These are phyloP conservation scores for Craterocephalus amniculus DNA, from an alignment of 2,797 vertebrate genomes.

Conservation along the genomic window DNA sequence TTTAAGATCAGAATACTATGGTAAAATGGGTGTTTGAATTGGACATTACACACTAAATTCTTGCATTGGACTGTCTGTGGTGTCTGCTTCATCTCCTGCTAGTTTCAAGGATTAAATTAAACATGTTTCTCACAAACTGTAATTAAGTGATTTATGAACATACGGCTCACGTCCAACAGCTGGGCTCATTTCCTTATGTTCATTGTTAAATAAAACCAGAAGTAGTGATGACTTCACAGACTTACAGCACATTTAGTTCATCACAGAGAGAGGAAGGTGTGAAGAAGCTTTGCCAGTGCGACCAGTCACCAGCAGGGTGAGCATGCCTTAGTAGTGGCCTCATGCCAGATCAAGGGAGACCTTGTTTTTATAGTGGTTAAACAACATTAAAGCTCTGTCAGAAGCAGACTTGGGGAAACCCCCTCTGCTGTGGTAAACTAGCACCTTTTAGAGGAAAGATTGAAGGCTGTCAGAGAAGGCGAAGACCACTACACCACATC, in stretches of 20 bases:
- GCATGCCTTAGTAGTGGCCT: neutral
- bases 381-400: neutral
- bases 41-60: constrained; percentile 42
- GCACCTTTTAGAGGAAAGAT: too few relatives aligned
- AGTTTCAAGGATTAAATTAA: constrained; percentile 76
- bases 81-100: constrained; percentile 67
- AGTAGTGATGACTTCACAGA: neutral
- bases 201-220: neutral
- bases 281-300: too few relatives aligned
- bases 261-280: too few relatives aligned
- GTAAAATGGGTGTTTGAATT: constrained; percentile 24
- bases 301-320: neutral
- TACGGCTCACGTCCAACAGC: neutral
- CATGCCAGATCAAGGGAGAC: neutral
- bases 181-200: neutral
- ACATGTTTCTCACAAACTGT: constrained; percentile 72
- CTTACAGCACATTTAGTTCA: neutral
- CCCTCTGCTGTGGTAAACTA: too few relatives aligned
- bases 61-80: constrained; percentile 51
- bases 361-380: too few relatives aligned
- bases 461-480: too few relatives aligned
- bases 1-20: constrained; percentile 30
- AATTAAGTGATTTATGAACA: constrained; percentile 1
- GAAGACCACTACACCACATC: too few relatives aligned
- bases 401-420: neutral